Percentiles rank a stretch among this genome's conserved stretches.
These are phyloP conservation scores for Melieria picta DNA, from an alignment of 2,888 invertebrate species.

Conservation along the genomic window DNA sequence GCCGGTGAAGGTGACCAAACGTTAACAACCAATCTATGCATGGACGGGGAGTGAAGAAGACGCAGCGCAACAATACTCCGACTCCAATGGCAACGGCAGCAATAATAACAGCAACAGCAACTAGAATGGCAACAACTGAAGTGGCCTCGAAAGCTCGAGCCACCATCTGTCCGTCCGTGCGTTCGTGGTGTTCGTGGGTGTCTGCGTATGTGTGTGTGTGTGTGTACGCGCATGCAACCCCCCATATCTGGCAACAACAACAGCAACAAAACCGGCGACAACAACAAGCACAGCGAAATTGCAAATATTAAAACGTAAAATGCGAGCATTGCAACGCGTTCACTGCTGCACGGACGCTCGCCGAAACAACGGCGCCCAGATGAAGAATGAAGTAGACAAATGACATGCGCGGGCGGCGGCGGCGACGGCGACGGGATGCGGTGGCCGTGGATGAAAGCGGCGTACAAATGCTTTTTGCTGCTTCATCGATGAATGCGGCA, in stretches of 20 bases:
- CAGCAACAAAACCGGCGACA: conserved; percentile 5
- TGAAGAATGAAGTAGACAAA: neutral
- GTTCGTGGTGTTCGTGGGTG: neutral
- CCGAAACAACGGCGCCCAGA: neutral
- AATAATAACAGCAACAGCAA: conserved; percentile 15
- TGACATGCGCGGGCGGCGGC: too few species aligned
- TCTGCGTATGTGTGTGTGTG: neutral
- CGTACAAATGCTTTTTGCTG: conserved; percentile 2
- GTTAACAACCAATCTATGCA: conserved; percentile 12
- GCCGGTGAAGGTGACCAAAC: conserved; percentile 25
- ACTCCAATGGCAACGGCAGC: conserved; percentile 4
- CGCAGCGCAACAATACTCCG: neutral
- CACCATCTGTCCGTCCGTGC: too few species aligned
- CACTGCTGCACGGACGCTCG: neutral
- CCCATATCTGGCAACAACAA: conserved; percentile 1
- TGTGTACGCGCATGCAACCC: conserved; percentile 17
- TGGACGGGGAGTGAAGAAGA: neutral
- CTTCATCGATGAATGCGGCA: conserved; percentile 1
- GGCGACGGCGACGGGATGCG: too few species aligned
- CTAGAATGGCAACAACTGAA: conserved; percentile 1
- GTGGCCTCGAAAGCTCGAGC: too few species aligned
- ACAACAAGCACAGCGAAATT: conserved; percentile 21
- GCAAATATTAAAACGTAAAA: conserved; percentile 32
- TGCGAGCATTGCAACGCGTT: conserved; percentile 29
- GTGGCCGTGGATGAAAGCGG: neutral